Evolutionary conservation across 2,113 vertebrate species (phyloP), one percentile per base, ranked within the genome.

Genomic region (Reinhardtius hippoglossoides): DNA sequence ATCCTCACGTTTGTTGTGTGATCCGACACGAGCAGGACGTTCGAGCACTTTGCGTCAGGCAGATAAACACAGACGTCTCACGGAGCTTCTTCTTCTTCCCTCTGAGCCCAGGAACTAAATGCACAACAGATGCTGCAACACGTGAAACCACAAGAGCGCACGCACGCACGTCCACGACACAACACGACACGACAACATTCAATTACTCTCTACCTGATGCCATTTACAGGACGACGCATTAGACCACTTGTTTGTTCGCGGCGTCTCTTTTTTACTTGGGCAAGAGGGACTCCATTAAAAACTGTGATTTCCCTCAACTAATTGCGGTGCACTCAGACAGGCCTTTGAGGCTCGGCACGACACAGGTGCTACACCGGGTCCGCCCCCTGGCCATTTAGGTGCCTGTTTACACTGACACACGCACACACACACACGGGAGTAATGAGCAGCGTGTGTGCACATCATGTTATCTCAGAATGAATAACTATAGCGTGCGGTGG

Each of bases 341-440:
- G 68, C 71, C 85, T 89, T 86, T 92, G 83, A 90, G 89, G 69
- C 82, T 81, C 80, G 78, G 60, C 80, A 73, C 73, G 50, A 85
- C 76, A 31, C 31, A 31, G 31, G 31, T 31, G 82, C 69, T 56
- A 20, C 67, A 70, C 26, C 2, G 60, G 79, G 59, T 46, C 40
- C 16, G 56, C 66, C 62, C 62, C 67, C 3, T 16, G 37, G 60
- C 75, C 71, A 80, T 71, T 86, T 27, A 68, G 64, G 68, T 20
- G 79, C 12, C 40, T 64, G 80, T 44, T 55, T 27, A 26, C 42
- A 23, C 12, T 31, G 31, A 42, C 26, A 14, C 14, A 15, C 42
- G 4, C 18, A 12, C 13, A 69, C 20, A 62, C 27, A 52, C 12
- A 12, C 14, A 35, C 5, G 48, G 20, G 72, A 80, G 55, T 54